phyloP scores from a whole-genome alignment of 2,797 vertebrate genomes.

The Macroramphosus scolopax region DNA sequence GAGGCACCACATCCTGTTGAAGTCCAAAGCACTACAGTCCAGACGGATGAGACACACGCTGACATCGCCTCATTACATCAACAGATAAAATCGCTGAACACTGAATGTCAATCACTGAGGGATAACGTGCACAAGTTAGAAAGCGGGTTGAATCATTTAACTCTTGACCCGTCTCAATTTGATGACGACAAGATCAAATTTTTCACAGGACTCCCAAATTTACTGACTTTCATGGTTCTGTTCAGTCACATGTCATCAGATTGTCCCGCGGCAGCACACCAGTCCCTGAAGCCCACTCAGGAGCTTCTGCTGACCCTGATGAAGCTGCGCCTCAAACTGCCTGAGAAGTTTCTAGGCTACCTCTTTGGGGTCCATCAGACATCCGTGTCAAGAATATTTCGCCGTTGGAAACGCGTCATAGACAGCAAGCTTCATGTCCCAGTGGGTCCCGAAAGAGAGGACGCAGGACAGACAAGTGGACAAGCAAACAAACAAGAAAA shows the following conservation, averaged over 20 bases:
- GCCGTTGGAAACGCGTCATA: no score
- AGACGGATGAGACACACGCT: slow-evolving; percentile 8
- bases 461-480: no score
- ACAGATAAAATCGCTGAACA: slow-evolving; percentile 27
- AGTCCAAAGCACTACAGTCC: slow-evolving; percentile 6
- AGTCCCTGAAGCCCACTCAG: background rate
- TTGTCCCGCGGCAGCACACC: background rate
- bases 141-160: slow-evolving; percentile 22
- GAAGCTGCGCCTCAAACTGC: background rate
- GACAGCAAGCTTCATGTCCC: no score
- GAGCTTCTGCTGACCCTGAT: background rate
- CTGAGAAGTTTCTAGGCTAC: background rate
- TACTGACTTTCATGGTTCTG: slow-evolving; percentile 24
- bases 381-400: no score
- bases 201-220: slow-evolving; percentile 21
- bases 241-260: background rate
- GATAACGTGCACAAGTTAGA: slow-evolving; percentile 23
- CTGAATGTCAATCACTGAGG: slow-evolving; percentile 29
- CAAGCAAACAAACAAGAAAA: no score
- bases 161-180: slow-evolving; percentile 28
- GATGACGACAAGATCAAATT: no score
- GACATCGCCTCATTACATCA: slow-evolving; percentile 16
- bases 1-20: no score
- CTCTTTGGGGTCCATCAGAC: no score
- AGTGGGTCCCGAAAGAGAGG: no score